Conservation (phyloP, 2,797 vertebrate species). For the Lagorchestes hirsutus region DNA sequence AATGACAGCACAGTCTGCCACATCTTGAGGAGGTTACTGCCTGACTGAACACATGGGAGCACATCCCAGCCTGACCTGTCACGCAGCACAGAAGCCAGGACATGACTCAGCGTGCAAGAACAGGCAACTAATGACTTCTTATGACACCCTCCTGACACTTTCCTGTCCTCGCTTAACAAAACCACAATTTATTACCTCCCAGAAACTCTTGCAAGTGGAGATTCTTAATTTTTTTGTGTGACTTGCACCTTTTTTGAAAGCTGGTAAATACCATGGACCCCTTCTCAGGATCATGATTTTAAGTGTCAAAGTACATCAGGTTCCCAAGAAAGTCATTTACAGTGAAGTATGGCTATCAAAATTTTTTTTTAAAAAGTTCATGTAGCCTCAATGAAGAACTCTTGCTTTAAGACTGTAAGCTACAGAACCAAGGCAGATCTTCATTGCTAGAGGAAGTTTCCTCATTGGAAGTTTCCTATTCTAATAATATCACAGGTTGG, state of each 20-base stretch:
- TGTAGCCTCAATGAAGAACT: no score
- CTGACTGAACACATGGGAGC: not conserved
- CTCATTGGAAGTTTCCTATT: no score
- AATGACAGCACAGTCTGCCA: not conserved
- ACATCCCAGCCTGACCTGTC: not conserved
- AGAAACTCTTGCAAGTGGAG: not conserved
- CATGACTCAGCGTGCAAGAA: not conserved
- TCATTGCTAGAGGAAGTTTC: no score
- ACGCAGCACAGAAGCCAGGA: not conserved
- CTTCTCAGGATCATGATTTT: not conserved
- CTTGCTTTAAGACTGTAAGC: no score
- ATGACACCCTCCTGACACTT: not conserved
- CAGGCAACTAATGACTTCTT: not conserved
- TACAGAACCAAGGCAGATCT: no score
- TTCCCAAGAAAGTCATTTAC: not conserved
- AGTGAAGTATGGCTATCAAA: not conserved
- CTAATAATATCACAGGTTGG: no score
- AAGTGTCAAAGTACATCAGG: not conserved
- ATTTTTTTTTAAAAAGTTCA: not conserved
- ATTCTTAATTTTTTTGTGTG: not conserved
- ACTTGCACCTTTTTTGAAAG: not conserved
- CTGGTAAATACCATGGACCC: not conserved
- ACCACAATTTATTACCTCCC: not conserved
- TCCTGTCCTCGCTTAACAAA: not conserved
- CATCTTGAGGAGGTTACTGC: not conserved